phyloP scores from a whole-genome alignment of 2,888 invertebrate genomes.

The Megamerina dolium region DNA sequence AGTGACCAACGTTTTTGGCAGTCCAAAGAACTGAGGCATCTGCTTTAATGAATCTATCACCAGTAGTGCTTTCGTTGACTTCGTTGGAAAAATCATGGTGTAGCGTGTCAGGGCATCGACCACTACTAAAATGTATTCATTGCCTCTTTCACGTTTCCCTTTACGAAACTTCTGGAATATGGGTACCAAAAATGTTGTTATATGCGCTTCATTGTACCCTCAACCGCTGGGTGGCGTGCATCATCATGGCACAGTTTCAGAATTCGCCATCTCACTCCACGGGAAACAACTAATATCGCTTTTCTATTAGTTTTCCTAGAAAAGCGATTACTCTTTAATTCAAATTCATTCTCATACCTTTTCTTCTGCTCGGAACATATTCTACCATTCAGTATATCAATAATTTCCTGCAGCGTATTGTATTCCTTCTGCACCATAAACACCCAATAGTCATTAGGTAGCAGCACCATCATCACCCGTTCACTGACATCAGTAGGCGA shows the following conservation, averaged over 20 bases:
- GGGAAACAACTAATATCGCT: too few relatives aligned
- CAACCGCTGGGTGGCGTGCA: conserved; percentile 1
- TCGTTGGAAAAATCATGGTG: conserved; percentile 1
- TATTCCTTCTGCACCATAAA: conserved; percentile 7
- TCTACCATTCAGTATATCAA: too few relatives aligned
- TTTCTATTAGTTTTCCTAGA: too few relatives aligned
- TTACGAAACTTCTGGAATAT: too few relatives aligned
- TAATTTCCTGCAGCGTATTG: too few relatives aligned
- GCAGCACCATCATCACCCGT: conserved; percentile 3
- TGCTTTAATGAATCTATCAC: conserved; percentile 5
- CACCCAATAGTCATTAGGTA: conserved; percentile 11
- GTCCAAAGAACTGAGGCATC: conserved; percentile 5
- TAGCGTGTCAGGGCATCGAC: conserved; percentile 5
- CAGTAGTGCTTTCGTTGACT: conserved; percentile 8
- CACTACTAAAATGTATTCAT: conserved; percentile 5
- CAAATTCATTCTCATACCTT: too few relatives aligned
- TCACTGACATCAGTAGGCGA: conserved; percentile 6
- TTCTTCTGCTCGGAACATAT: too few relatives aligned
- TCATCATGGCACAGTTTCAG: conserved; percentile 2
- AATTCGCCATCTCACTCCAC: conserved; percentile 1
- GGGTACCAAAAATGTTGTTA: conserved; percentile 1
- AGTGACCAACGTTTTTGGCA: conserved; percentile 5
- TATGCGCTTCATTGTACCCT: not conserved
- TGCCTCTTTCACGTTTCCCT: too few relatives aligned
- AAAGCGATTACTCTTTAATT: too few relatives aligned